phyloP scores from a whole-genome alignment of 2,797 vertebrate species.

The Periophthalmus magnuspinnatus region DNA sequence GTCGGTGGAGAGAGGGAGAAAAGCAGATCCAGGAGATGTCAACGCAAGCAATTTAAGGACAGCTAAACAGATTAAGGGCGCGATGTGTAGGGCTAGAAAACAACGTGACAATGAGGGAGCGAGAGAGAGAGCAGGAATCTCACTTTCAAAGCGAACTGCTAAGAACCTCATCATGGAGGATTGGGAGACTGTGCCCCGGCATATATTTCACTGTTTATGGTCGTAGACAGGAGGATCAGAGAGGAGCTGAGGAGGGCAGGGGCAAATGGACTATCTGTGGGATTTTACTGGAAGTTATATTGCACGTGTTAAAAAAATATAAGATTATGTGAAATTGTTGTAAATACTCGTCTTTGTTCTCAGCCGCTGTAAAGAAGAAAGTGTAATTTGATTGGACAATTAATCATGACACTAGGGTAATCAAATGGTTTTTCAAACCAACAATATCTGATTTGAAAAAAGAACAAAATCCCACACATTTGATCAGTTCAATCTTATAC shows the following conservation, averaged over 20 bases:
- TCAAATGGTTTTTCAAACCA: too few species aligned
- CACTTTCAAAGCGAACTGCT: constrained; percentile 88
- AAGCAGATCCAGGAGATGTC: constrained; percentile 90
- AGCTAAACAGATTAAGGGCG: constrained; percentile 94
- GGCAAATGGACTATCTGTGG: constrained; percentile 34
- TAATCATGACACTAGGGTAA: neutral
- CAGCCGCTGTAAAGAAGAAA: neutral
- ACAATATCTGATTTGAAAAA: neutral
- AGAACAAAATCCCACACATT: too few species aligned
- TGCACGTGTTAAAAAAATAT: neutral
- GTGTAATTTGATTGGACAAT: neutral
- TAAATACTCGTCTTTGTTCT: too few species aligned
- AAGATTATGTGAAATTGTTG: too few species aligned
- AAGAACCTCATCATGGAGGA: constrained; percentile 82
- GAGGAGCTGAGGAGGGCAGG: constrained; percentile 35
- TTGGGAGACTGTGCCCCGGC: constrained; percentile 74
- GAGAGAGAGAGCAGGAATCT: constrained; percentile 79
- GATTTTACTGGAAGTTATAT: constrained; percentile 8
- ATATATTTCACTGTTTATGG: constrained; percentile 79
- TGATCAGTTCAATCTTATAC: too few species aligned
- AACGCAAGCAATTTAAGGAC: constrained; percentile 91
- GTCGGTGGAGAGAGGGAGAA: constrained; percentile 72
- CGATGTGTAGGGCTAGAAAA: constrained; percentile 84
- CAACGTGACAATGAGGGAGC: constrained; percentile 83
- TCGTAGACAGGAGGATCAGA: constrained; percentile 54